Evolutionary conservation across 2,888 invertebrate genomes (phyloP), one percentile per base, ranked within the genome.

Genomic region (Cerastis rubricosa): DNA sequence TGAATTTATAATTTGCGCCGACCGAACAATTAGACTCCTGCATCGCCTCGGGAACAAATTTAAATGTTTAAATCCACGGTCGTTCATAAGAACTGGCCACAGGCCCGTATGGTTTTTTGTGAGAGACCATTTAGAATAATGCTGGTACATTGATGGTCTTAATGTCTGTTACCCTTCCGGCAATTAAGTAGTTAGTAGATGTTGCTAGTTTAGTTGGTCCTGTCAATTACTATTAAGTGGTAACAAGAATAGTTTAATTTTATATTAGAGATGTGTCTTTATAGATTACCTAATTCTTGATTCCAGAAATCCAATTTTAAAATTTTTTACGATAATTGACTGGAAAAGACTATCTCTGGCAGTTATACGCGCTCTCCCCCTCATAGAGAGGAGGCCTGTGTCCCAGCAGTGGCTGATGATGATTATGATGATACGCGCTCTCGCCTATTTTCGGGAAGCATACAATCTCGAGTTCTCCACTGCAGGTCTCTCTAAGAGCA

Each of bases 1-100:
- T 94, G 94, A 95, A 95, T 95, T 95, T 95, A 94, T 95, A 95
- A 95, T 95, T 95, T 94, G 94, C 92, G 87, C 90, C 91, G 89
- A 81, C 87, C 87, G 87, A 89, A 92, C 93, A 93, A 94, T 94
- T 94, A 94, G 92, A 91, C 86, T 90, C 89, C 91, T 88, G 88
- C 89, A 90, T 90, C 83, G 95, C 95, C 95, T 81, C 82, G 49
- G 94, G 94, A 91, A 80, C 85, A 84, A 91, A 93, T 93, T 94
- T 93, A 92, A 94, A 94, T 92, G 92, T 90, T 90, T 93, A 93
- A 93, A 92, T 92, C 91, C 89, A 89, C 87, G 85, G 86, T 89
- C 91, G 89, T 92, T 93, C 89, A 89, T 89, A 87, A 87, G 91
- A 89, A 85, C 90, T 80, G 81, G 90, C 91, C 90, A 91, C 86